Conservation (phyloP, 2,113 vertebrate genomes). For the Zingel zingel region DNA sequence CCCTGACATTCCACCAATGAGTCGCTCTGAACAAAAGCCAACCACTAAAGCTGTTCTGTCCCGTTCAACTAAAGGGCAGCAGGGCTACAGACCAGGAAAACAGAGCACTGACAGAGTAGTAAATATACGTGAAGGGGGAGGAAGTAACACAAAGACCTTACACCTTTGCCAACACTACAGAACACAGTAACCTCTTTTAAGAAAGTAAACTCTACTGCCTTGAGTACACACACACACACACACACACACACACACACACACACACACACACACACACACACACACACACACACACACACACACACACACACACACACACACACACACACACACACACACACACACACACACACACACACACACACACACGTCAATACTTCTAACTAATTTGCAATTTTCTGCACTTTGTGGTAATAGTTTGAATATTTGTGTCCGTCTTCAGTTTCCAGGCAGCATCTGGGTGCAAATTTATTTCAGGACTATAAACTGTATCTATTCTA, state of each 20-base stretch:
- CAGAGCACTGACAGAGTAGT: slow-evolving; percentile 15
- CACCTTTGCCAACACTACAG: background rate
- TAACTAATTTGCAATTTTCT: background rate
- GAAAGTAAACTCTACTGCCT: background rate
- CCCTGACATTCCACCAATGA: slow-evolving; percentile 40
- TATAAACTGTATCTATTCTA: background rate
- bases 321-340: no score
- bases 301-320: no score
- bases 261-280: no score
- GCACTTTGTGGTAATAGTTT: background rate
- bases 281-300: no score
- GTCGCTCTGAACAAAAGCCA: slow-evolving; percentile 42
- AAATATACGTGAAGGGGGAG: slow-evolving; percentile 8
- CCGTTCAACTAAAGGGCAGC: slow-evolving; percentile 33
- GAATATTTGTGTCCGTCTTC: background rate
- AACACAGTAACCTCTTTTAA: background rate
- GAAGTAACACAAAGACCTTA: slow-evolving; percentile 8
- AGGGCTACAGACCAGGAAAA: background rate
- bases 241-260: no score
- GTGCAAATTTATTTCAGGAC: background rate
- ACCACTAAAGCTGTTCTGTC: slow-evolving; percentile 33
- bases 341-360: no score
- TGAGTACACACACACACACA: no score
- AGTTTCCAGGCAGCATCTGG: background rate
- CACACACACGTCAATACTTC: background rate